phyloP scores from a whole-genome alignment of 1,140 invertebrate genomes.

The Heliconius melpomene region DNA sequence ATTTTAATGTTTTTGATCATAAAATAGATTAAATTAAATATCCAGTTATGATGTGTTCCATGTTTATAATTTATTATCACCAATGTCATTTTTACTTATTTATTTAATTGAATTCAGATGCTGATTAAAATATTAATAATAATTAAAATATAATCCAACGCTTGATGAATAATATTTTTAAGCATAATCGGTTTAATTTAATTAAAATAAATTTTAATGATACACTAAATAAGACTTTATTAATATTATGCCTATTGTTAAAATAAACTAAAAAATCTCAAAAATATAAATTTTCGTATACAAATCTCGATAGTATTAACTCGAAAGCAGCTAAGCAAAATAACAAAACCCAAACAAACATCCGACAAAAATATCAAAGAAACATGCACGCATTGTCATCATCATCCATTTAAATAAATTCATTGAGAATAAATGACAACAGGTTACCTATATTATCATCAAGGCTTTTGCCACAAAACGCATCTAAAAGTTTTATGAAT shows the following conservation, averaged over 20 bases:
- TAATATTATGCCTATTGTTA: neutral
- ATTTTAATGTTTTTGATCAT: no score
- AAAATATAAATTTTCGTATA: neutral
- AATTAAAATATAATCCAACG: no score
- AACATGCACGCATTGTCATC: no score
- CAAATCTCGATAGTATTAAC: neutral
- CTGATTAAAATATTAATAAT: no score
- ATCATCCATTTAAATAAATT: constrained; percentile 43
- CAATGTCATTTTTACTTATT: no score
- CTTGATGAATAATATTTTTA: no score
- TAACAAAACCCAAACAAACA: neutral
- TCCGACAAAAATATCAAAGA: neutral
- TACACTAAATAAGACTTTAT: neutral
- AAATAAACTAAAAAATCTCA: neutral
- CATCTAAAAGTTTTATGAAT: constrained; percentile 76
- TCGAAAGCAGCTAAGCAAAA: neutral
- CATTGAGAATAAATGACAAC: constrained; percentile 56
- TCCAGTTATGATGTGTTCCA: no score
- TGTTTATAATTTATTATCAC: no score
- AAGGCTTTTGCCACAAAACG: constrained; percentile 66
- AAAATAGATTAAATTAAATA: no score
- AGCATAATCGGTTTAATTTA: no score
- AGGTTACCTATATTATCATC: constrained; percentile 68
- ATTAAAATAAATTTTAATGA: neutral
- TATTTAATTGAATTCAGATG: no score